Percentiles rank a stretch among this genome's conserved stretches.
phyloP scores from a whole-genome alignment of 2,888 invertebrate genomes.

The Eremobia ochroleuca region DNA sequence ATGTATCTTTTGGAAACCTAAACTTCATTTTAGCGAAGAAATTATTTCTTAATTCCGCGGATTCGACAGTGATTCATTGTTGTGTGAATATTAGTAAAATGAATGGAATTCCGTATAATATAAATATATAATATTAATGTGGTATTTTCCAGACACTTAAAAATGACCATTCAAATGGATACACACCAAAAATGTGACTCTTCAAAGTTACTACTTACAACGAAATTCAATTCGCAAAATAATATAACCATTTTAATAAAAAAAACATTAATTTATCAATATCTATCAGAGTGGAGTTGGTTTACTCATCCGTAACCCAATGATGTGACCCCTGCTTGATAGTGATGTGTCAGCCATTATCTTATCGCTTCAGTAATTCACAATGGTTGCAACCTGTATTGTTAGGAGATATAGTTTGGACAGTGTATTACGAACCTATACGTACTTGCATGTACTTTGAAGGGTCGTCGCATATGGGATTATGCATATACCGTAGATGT shows the following conservation, averaged over 20 bases:
- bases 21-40: not conserved
- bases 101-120: not conserved
- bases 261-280: conserved; percentile 8
- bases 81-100: not conserved
- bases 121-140: not conserved
- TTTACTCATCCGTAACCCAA: conserved; percentile 31
- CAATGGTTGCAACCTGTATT: conserved; percentile 54
- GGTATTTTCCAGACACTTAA: not conserved
- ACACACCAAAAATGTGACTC: conserved; percentile 27
- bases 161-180: not conserved
- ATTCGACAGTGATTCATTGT: conserved; percentile 7
- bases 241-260: not conserved
- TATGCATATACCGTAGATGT: not conserved
- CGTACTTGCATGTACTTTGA: not conserved
- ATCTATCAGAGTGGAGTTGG: not conserved
- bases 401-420: conserved; percentile 37
- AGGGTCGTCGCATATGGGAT: not conserved
- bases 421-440: conserved; percentile 17
- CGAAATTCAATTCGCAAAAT: not conserved
- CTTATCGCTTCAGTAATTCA: conserved; percentile 69
- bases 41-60: not conserved
- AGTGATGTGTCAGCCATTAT: conserved; percentile 62
- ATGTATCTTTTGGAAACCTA: not conserved
- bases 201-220: not conserved
- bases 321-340: conserved; percentile 41